Evolutionary conservation across 2,113 vertebrate genomes (phyloP).

Genomic region (Actinemys pallida): DNA sequence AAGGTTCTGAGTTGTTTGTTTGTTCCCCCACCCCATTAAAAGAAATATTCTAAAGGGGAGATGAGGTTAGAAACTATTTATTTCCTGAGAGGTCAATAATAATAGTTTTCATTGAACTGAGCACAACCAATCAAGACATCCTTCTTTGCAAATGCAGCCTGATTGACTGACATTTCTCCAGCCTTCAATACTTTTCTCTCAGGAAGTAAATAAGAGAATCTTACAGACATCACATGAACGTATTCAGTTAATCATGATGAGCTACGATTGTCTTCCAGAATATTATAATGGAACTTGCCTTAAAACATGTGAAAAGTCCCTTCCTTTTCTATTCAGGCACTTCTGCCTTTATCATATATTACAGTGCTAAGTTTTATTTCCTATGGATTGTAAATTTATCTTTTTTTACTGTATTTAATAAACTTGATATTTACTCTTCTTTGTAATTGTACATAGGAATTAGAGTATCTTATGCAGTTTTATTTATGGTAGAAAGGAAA

Average conservation of each 20-base stretch:
- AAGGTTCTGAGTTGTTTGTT: neutral
- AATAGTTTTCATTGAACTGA: conserved; percentile 2
- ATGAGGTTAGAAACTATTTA: neutral
- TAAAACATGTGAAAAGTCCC: neutral
- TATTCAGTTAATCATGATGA: neutral
- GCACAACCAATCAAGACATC: neutral
- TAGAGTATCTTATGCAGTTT: neutral
- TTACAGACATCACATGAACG: conserved; percentile 33
- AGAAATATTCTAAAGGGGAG: neutral
- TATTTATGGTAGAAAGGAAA: neutral
- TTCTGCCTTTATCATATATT: neutral
- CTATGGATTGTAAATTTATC: neutral
- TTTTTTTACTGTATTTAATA: neutral
- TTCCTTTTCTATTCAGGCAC: neutral
- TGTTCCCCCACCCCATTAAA: neutral
- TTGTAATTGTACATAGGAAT: neutral
- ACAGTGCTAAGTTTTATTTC: neutral
- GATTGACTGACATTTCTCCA: conserved; percentile 28
- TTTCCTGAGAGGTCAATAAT: conserved; percentile 9
- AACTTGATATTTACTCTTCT: neutral
- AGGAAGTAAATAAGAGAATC: conserved; percentile 51
- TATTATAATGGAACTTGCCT: neutral
- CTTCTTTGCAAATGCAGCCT: conserved; percentile 35
- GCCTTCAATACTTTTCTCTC: conserved; percentile 8
- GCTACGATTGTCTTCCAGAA: conserved; percentile 16